These are phyloP conservation scores for Gryllus longicercus DNA, from an alignment of 2,888 invertebrate species.

Conservation along the genomic window DNA sequence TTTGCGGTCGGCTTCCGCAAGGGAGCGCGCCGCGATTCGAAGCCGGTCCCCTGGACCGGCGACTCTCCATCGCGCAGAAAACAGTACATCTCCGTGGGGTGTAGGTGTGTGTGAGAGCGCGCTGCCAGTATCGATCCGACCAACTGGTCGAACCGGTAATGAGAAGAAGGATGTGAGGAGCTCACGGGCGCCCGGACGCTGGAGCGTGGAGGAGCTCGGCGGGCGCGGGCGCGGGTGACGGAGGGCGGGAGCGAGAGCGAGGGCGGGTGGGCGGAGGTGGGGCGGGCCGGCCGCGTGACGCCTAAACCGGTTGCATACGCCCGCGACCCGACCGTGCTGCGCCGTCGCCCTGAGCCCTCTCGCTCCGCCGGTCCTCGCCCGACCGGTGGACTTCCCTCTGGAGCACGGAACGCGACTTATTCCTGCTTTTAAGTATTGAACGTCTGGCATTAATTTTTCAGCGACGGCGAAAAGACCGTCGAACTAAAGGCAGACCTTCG, in stretches of 20 bases:
- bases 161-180: background rate
- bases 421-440: too few species aligned
- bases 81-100: too few species aligned
- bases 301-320: conserved; percentile 1
- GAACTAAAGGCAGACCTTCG: too few species aligned
- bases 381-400: background rate
- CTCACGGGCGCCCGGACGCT: background rate
- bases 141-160: conserved; percentile 9
- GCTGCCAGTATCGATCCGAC: background rate
- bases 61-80: too few species aligned
- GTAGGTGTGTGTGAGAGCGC: too few species aligned
- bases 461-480: too few species aligned
- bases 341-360: too few species aligned
- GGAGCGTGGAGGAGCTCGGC: background rate
- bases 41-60: too few species aligned
- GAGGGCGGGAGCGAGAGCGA: background rate
- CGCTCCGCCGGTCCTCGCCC: too few species aligned
- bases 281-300: background rate
- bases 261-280: background rate
- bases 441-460: too few species aligned
- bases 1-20: too few species aligned
- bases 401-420: background rate
- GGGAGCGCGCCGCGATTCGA: too few species aligned
- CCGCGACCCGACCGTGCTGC: background rate
- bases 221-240: background rate